Base-by-base conservation (phyloP, 1,140 invertebrate species). In the Brachionus asplanchnoidis region DNA sequence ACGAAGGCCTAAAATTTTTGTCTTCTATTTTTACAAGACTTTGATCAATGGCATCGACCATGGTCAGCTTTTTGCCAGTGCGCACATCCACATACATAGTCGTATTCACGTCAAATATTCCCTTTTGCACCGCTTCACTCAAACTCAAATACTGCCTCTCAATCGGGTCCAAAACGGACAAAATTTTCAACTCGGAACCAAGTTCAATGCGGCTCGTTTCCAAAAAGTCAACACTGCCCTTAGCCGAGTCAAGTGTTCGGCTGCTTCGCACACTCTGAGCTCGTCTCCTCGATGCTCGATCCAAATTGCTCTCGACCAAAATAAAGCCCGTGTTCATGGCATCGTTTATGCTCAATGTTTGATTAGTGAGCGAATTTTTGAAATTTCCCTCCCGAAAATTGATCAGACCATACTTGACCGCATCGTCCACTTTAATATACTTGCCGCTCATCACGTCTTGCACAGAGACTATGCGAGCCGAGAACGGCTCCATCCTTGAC, bases 11-110 rank as follows among this genome's bases (percentile, higher is more conserved):
- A 66, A 82, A 82, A 46, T 42, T 42, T 65, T 65, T 26, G 26
- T 82, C 79, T 32, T 0, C 79, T 82, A 82, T 82, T 82, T 82
- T 82, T 12, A 82, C 36, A 11, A 82, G 23, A 65, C 28, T 46
- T 32, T 46, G 53, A 12, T 82, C 79, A 26, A 82, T 82, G 7
- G 79, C 79, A 1, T 82, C 79, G 32, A 82, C 65, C 42, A 82
- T 20, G 20, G 79, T 82, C 3, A 65, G 40, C n/a, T 17, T 60
- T 46, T 82, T 82, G 12, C 50, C n/a, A 23, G 73, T 77, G 9
- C 65, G 40, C 2, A 9, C 7, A 17, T 82, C 79, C 1, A 82
- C 23, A 36, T 82, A 82, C 53, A 60, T 65, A 4, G 79, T 36
- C 23, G 53, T 17, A 14, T 26, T 65, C 0, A 82, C 53, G 28